Evolutionary conservation across 2,888 invertebrate genomes (phyloP).

Genomic region (Lypha dubia): DNA sequence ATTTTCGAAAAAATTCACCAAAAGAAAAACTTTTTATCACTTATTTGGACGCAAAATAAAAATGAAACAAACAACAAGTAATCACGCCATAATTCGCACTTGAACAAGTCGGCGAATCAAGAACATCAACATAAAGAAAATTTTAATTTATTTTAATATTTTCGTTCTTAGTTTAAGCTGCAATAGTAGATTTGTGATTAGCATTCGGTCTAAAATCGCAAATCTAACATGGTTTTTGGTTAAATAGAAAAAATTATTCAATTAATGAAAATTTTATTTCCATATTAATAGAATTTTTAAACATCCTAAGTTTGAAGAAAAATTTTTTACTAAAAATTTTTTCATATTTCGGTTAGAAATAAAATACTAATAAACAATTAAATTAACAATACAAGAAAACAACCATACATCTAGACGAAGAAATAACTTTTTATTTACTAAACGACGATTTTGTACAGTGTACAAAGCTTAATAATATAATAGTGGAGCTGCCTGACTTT

Average conservation of each 20-base stretch:
- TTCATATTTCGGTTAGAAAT: conserved; percentile 48
- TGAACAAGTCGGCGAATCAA: background rate
- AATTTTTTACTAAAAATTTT: conserved; percentile 57
- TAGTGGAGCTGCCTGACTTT: conserved; percentile 12
- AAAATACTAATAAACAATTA: conserved; percentile 43
- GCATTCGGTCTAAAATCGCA: conserved; percentile 36
- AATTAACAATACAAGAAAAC: conserved; percentile 15
- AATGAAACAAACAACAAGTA: conserved; percentile 50
- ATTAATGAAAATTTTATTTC: conserved; percentile 72
- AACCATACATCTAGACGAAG: background rate
- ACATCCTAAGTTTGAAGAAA: conserved; percentile 78
- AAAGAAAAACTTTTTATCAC: conserved; percentile 79
- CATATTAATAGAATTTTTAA: conserved; percentile 65
- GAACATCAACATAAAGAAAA: conserved; percentile 64
- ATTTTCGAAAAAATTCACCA: conserved; percentile 66
- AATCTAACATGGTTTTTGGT: conserved; percentile 74
- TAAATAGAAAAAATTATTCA: conserved; percentile 71
- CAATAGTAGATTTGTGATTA: conserved; percentile 78
- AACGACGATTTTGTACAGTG: conserved; percentile 6
- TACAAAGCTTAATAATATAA: background rate
- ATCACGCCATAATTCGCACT: conserved; percentile 29
- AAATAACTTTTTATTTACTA: conserved; percentile 44
- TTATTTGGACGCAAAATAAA: conserved; percentile 77
- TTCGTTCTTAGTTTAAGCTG: conserved; percentile 72
- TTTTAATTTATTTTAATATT: conserved; percentile 43